Conservation (phyloP, 1,140 invertebrate species). For the Oryzaephilus surinamensis region DNA sequence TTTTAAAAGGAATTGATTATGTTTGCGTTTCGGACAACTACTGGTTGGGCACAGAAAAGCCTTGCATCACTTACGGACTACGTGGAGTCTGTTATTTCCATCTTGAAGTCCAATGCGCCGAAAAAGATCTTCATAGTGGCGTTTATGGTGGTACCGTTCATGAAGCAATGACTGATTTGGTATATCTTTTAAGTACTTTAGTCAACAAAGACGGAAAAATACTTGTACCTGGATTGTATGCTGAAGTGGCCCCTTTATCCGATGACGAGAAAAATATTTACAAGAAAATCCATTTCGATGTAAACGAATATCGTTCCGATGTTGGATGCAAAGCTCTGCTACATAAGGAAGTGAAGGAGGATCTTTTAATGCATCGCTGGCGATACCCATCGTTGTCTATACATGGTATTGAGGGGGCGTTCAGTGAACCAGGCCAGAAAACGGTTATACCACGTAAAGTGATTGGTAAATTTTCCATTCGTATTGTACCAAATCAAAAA, state of each 20-base stretch:
- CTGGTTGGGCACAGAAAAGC: slow-evolving; percentile 93
- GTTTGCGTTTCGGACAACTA: slow-evolving; percentile 99
- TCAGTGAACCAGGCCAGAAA: slow-evolving; percentile 83
- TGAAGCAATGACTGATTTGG: slow-evolving; percentile 82
- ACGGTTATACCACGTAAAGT: slow-evolving; percentile 94
- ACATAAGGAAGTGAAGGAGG: slow-evolving; percentile 64
- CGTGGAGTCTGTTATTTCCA: slow-evolving; percentile 89
- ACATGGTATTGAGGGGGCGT: slow-evolving; percentile 85
- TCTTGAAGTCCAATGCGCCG: slow-evolving; percentile 79
- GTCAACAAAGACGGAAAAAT: slow-evolving; percentile 79
- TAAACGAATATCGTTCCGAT: slow-evolving; percentile 63
- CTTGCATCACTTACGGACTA: slow-evolving; percentile 94
- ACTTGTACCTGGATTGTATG: slow-evolving; percentile 65
- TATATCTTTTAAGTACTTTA: slow-evolving; percentile 72
- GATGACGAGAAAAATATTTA: slow-evolving; percentile 71
- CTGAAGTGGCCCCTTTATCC: slow-evolving; percentile 65
- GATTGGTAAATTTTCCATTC: slow-evolving; percentile 91
- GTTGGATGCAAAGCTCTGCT: slow-evolving; percentile 61
- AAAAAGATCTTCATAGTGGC: slow-evolving; percentile 92
- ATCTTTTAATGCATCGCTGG: slow-evolving; percentile 84
- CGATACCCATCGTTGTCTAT: slow-evolving; percentile 80
- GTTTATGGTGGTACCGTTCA: slow-evolving; percentile 87
- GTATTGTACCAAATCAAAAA: slow-evolving; percentile 86
- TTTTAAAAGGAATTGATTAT: slow-evolving; percentile 79
- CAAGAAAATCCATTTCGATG: slow-evolving; percentile 81